Base-by-base conservation (phyloP, 2,888 invertebrate genomes). In the Euplexia lucipara region DNA sequence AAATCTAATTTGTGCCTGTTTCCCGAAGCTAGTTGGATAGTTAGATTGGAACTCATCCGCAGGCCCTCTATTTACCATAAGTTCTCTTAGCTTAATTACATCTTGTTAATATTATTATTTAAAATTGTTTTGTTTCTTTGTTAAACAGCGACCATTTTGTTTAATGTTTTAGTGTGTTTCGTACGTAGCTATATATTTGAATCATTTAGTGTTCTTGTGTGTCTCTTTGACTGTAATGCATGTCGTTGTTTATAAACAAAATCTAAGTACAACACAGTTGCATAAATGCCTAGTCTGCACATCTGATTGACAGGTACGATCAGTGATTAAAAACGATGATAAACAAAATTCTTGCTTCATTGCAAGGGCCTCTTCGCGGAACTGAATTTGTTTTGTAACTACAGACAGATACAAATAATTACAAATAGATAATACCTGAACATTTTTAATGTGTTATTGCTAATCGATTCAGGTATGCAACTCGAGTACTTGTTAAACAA, bases 401-500 rank as follows among this genome's bases (percentile, higher is more conserved):
- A 44, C n/a, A 20, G 35, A 39, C 26, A 42, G 18, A 16, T 35
- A 39, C 26, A 47, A 54, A 34, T 20, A 52, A 49, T 51, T 57
- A 56, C 47, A 57, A 70, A 54, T 44, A 64, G 68, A 69, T 57
- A 62, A 67, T 61, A 75, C 79, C 70, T 52, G 57, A 60, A 59
- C 64, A 64, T 72, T 79, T 81, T 66, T 56, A 72, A 49, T 65
- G 73, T 52, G 53, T 58, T 71, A 49, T 65, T 80, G 83, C 78
- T 83, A 83, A 88, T 88, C 82, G 81, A 79, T 69, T 76, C 75
- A 77, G 81, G 83, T 87, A 89, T 87, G 87, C 83, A 77, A 72
- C 65, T 77, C 63, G 70, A 84, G 73, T 79, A 76, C 64, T 77
- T 81, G 70, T 72, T 80, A 68, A 83, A 86, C 85, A 84, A 83